Evolutionary conservation across 1,140 invertebrate genomes (phyloP).

Genomic region (Bathynomus jamesi): DNA sequence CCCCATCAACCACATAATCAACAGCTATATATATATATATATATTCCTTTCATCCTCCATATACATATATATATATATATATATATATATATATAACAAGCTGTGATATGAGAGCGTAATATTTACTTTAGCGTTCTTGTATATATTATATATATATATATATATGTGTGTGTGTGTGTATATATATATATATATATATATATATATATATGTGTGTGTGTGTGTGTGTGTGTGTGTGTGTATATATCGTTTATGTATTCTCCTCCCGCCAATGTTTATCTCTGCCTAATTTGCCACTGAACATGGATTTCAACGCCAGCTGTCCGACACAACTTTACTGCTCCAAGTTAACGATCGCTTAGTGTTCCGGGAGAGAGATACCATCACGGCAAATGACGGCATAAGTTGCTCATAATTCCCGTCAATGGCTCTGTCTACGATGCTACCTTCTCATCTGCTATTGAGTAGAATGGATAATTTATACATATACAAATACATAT

Average conservation of each 20-base stretch:
- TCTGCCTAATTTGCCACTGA: background rate
- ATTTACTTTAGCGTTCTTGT: background rate
- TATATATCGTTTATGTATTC: no score
- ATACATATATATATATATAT: conserved; percentile 1
- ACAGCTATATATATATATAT: conserved; percentile 1
- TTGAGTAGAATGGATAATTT: no score
- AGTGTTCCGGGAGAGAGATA: background rate
- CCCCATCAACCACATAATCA: no score
- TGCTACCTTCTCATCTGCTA: background rate
- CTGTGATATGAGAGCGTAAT: background rate
- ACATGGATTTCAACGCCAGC: background rate
- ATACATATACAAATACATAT: background rate
- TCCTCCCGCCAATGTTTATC: no score
- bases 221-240: no score
- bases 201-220: background rate
- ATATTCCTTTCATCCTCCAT: no score
- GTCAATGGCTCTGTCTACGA: background rate
- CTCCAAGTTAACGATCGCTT: background rate
- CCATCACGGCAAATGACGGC: background rate
- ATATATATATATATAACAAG: background rate
- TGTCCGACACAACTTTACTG: background rate
- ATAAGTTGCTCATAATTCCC: background rate
- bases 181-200: conserved; percentile 3
- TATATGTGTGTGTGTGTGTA: background rate
- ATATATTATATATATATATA: background rate